Conservation (phyloP, 2,113 vertebrate species). For the Gasterosteus nipponicus region DNA sequence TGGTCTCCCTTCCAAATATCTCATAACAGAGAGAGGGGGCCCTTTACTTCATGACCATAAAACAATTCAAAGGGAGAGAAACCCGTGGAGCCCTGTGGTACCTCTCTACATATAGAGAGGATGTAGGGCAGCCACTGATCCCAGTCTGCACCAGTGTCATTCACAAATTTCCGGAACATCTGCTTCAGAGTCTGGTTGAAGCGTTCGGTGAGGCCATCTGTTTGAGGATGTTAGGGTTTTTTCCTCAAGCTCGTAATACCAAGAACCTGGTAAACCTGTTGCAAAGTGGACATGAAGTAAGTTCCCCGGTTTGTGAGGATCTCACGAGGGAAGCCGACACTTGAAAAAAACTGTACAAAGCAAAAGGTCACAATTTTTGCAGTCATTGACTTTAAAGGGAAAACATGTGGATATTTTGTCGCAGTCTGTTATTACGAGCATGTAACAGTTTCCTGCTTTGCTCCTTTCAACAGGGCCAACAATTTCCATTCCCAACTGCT, state of each 20-base stretch:
- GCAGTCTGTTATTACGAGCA: too few relatives aligned
- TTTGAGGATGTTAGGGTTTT: background rate
- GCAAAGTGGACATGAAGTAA: background rate
- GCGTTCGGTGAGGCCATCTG: background rate
- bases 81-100: background rate
- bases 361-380: too few relatives aligned
- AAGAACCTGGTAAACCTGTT: background rate
- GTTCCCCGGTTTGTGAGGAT: too few relatives aligned
- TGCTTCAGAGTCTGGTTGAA: background rate
- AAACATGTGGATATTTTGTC: too few relatives aligned
- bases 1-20: background rate
- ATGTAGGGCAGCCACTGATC: background rate
- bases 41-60: background rate
- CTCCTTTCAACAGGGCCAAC: too few relatives aligned
- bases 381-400: too few relatives aligned
- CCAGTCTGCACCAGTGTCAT: background rate
- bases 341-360: too few relatives aligned
- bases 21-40: background rate
- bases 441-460: too few relatives aligned
- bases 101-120: background rate
- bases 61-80: slow-evolving; percentile 7
- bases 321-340: too few relatives aligned
- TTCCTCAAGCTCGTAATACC: background rate
- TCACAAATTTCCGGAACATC: background rate
- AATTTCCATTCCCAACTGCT: too few relatives aligned